phyloP scores from a whole-genome alignment of 2,888 invertebrate genomes.

The Drosophila suboccidentalis region DNA sequence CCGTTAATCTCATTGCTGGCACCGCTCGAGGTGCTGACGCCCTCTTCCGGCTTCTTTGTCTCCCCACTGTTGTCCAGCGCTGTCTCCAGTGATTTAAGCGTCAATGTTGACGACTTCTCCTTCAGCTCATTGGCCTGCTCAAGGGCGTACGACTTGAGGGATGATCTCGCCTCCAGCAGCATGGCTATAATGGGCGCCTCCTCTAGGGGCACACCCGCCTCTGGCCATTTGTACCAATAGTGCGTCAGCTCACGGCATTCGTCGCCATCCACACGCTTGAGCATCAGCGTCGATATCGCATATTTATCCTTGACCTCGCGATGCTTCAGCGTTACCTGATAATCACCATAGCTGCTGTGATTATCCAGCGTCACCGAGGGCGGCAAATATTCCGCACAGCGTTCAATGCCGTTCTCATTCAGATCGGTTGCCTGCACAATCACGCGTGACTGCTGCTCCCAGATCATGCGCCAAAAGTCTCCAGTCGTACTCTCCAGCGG shows the following conservation, averaged over 20 bases:
- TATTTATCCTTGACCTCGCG: slow-evolving; percentile 96
- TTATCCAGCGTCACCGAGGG: slow-evolving; percentile 96
- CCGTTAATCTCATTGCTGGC: slow-evolving; percentile 78
- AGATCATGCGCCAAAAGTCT: slow-evolving; percentile 98
- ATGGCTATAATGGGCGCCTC: slow-evolving; percentile 94
- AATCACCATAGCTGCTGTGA: slow-evolving; percentile 94
- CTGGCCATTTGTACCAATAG: slow-evolving; percentile 97
- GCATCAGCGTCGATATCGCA: slow-evolving; percentile 93
- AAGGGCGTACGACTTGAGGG: slow-evolving; percentile 83
- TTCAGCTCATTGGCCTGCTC: slow-evolving; percentile 83
- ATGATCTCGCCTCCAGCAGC: slow-evolving; percentile 92
- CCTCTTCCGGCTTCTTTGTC: slow-evolving; percentile 39
- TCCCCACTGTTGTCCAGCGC: slow-evolving; percentile 33
- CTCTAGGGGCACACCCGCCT: slow-evolving; percentile 93
- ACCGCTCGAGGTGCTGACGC: slow-evolving; percentile 52
- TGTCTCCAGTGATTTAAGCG: slow-evolving; percentile 62
- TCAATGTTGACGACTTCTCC: slow-evolving; percentile 71
- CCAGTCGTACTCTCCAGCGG: slow-evolving; percentile 93
- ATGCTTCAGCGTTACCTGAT: slow-evolving; percentile 92
- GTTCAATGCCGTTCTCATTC: slow-evolving; percentile 95
- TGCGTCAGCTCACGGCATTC: slow-evolving; percentile 95
- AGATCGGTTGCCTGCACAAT: slow-evolving; percentile 96
- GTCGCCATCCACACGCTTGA: slow-evolving; percentile 93
- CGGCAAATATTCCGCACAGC: slow-evolving; percentile 96
- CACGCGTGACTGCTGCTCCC: slow-evolving; percentile 96